Conservation (phyloP, 2,888 invertebrate genomes). For the Drosophila paracracens region DNA sequence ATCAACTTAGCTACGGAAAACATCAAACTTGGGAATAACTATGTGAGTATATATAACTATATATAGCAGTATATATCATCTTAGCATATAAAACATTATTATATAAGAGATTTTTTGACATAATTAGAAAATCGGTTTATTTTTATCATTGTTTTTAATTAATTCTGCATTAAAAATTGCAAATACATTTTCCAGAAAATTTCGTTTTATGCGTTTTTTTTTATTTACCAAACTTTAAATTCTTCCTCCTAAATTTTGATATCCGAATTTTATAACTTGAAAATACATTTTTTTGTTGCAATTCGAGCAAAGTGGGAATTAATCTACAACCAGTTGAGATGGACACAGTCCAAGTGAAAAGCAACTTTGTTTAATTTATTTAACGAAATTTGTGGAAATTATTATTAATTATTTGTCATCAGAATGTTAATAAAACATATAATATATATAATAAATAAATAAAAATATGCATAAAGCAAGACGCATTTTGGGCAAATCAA, state of each 20-base stretch:
- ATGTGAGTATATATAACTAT: too few species aligned
- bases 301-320: not conserved
- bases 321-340: too few species aligned
- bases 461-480: not conserved
- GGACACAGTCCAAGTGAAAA: too few species aligned
- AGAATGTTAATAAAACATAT: not conserved
- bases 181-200: not conserved
- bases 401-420: too few species aligned
- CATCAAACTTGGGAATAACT: not conserved
- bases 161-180: not conserved
- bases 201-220: not conserved
- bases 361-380: too few species aligned
- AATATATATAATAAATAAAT: too few species aligned
- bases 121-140: not conserved
- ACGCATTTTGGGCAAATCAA: constrained; percentile 49
- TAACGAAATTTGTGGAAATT: not conserved
- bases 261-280: not conserved
- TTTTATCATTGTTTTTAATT: not conserved
- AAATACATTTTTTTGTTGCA: not conserved
- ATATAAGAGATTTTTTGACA: not conserved
- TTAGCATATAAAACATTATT: not conserved
- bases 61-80: not conserved
- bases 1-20: not conserved
- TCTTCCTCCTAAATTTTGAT: too few species aligned
- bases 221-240: too few species aligned